Conservation (phyloP, 2,888 invertebrate species). For the Ellobium chinense region DNA sequence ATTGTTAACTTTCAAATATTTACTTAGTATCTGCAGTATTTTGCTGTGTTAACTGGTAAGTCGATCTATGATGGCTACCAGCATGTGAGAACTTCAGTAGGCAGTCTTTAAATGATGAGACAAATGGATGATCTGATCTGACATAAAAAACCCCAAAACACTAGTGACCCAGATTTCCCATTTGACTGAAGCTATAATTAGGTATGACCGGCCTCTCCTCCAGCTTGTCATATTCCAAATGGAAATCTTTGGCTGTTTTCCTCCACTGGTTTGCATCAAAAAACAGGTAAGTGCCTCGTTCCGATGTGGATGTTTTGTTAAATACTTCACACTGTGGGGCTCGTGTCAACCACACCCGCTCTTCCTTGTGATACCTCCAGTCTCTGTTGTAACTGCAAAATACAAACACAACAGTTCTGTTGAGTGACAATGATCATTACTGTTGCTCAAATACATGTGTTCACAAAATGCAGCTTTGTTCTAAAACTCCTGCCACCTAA, state of each 20-base stretch:
- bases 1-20: no score
- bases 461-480: no score
- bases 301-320: constrained; percentile 97
- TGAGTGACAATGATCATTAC: no score
- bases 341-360: constrained; percentile 99
- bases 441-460: no score
- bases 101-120: neutral
- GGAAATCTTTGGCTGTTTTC: constrained; percentile 99
- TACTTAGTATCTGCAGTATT: no score
- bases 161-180: constrained; percentile 20
- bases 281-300: constrained; percentile 99
- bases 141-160: neutral
- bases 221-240: constrained; percentile 98
- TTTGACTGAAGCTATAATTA: constrained; percentile 32
- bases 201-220: constrained; percentile 89
- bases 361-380: constrained; percentile 99
- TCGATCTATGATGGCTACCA: neutral
- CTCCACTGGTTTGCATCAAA: constrained; percentile 99
- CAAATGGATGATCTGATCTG: neutral
- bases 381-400: constrained; percentile 93
- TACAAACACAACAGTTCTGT: no score
- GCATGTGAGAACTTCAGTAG: neutral
- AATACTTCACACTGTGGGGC: constrained; percentile 96
- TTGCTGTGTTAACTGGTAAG: no score
- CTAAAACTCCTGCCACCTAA: no score